Evolutionary conservation across 2,797 vertebrate genomes (phyloP).

Genomic region (Threskiornis aethiopicus): DNA sequence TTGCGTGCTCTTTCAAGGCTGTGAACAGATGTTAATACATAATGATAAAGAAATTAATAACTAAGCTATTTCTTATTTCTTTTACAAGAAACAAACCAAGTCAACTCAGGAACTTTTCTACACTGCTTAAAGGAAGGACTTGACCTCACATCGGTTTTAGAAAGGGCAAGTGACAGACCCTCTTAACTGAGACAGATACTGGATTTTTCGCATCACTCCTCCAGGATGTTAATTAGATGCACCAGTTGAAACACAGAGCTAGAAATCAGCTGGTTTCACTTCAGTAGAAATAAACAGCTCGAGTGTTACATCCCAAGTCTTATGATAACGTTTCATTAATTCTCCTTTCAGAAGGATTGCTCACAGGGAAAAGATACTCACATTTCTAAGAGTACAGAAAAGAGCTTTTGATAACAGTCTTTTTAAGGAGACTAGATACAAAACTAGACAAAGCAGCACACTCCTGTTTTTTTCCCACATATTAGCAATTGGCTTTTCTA

Average conservation of each 20-base stretch:
- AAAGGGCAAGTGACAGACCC: background rate
- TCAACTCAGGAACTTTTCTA: background rate
- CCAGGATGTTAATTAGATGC: background rate
- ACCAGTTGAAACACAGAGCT: background rate
- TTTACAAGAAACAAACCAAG: background rate
- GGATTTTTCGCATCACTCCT: background rate
- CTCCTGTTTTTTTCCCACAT: background rate
- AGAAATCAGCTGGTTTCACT: background rate
- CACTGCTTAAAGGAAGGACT: background rate
- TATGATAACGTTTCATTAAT: constrained; percentile 21
- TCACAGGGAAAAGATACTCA: constrained; percentile 1
- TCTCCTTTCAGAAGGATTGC: constrained; percentile 9
- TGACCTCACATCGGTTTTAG: background rate
- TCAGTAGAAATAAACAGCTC: constrained; percentile 18
- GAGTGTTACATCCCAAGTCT: background rate
- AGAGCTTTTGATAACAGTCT: background rate
- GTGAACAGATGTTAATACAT: background rate
- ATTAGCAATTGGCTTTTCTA: background rate
- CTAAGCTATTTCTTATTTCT: background rate
- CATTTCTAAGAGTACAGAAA: background rate
- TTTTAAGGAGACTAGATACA: background rate
- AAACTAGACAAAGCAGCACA: background rate
- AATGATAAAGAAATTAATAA: background rate
- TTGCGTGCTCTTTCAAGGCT: background rate
- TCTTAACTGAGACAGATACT: background rate